phyloP scores from a whole-genome alignment of 1,140 invertebrate genomes.

The Augochlora pura region DNA sequence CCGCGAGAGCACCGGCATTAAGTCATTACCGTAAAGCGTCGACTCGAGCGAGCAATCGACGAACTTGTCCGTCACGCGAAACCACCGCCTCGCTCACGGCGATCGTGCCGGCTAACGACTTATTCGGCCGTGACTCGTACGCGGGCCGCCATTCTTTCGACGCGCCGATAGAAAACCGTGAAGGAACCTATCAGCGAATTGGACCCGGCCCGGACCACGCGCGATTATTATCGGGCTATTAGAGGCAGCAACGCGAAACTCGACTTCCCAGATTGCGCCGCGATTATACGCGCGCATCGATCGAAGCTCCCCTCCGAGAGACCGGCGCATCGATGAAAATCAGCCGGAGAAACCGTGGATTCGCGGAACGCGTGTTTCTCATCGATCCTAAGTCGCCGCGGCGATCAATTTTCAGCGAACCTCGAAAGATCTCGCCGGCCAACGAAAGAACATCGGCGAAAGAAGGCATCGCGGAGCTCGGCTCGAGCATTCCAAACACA shows the following conservation, averaged over 20 bases:
- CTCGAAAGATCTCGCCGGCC: neutral
- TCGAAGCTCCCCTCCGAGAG: too few species aligned
- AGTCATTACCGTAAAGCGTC: conserved; percentile 61
- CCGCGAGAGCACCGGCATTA: conserved; percentile 48
- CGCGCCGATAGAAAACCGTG: conserved; percentile 31
- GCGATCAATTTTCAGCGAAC: conserved; percentile 4
- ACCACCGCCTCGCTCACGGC: conserved; percentile 57
- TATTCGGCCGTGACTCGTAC: conserved; percentile 53
- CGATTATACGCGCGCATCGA: neutral
- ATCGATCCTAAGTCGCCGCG: neutral
- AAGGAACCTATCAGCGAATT: neutral
- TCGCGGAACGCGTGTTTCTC: neutral
- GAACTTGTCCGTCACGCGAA: conserved; percentile 57
- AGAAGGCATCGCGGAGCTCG: conserved; percentile 17
- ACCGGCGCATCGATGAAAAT: too few species aligned
- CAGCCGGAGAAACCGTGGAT: neutral
- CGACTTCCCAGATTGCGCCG: neutral
- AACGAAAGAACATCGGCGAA: conserved; percentile 10
- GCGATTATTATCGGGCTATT: conserved; percentile 21
- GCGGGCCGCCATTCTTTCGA: conserved; percentile 52
- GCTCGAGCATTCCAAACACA: conserved; percentile 60
- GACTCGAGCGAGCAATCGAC: conserved; percentile 43
- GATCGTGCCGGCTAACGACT: conserved; percentile 65
- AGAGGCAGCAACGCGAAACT: neutral
- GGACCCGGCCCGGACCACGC: conserved; percentile 17